Evolutionary conservation across 2,113 vertebrate genomes (phyloP), one percentile per base, ranked within the genome.

Genomic region (Bucco capensis): DNA sequence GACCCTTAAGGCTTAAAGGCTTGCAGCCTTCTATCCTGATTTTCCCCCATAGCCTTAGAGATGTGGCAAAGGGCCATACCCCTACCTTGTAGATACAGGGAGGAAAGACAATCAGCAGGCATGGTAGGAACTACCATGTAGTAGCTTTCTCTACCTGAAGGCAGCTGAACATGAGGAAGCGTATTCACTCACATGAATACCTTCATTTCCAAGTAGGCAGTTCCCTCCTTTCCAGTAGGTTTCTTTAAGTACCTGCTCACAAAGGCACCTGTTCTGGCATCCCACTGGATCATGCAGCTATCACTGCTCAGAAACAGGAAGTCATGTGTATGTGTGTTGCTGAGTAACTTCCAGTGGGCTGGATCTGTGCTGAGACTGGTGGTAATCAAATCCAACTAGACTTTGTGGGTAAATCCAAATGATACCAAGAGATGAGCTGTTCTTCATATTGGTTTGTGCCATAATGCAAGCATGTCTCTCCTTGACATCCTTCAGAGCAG

Each of bases 261-360:
- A 31, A 4, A 50, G 79, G 24, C 1, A 0, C 22, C 16, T 51
- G 6, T 47, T 82, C 35, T 60, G 49, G n/a, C 23, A 17, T 76
- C 12, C 12, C 42, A 6, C 27, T 10, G 42, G 9, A 27, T 33
- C 19, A 3, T 6, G n/a, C 31, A 72, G 42, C 47, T 51, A 1
- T 30, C 3, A 1, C 12, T 2, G 5, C 72, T 28, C n/a, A 28
- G 60, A 28, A 64, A 6, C 7, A 4, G 8, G 0, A 24, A 23
- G 24, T 1, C 27, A 11, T 62, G 25, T 62, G 35, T 27, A 38
- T 10, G 14, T 21, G 5, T 18, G 25, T 17, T 66, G 30, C n/a
- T 44, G 31, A 37, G 42, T 12, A 28, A 27, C 35, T 57, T 28
- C 9, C 0, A 0, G 12, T 18, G 31, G 30, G 61, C 61, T 19